Evolutionary conservation across 2,113 vertebrate genomes (phyloP).

Genomic region (Chrysemys picta): DNA sequence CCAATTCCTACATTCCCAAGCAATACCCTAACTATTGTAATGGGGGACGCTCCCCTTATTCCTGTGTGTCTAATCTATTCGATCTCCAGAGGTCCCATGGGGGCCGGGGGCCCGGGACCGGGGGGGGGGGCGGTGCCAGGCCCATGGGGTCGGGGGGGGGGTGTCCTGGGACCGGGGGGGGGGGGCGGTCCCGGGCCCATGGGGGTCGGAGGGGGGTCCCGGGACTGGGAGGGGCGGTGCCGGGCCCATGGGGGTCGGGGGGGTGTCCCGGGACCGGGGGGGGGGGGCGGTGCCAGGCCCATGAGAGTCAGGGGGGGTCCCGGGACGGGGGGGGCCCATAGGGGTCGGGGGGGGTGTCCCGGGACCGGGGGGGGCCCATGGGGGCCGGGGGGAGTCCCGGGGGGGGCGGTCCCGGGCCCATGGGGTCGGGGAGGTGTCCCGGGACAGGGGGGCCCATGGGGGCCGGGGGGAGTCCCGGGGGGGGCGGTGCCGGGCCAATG

Average conservation of each 20-base stretch:
- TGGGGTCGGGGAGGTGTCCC: no score
- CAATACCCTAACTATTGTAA: neutral
- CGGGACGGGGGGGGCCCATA: no score
- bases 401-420: no score
- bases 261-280: neutral
- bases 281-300: neutral
- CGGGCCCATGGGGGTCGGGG: neutral
- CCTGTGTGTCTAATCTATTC: neutral
- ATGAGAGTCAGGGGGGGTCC: neutral
- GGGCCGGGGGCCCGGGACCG: no score
- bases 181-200: accelerated
- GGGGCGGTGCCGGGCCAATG: neutral
- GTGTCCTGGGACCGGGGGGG: neutral
- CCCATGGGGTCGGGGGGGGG: neutral
- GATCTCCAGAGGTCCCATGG: neutral
- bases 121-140: neutral
- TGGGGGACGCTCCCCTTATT: neutral
- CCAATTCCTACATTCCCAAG: neutral
- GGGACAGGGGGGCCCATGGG: neutral
- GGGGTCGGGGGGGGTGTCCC: no score
- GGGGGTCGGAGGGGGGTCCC: no score
- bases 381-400: no score
- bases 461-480: accelerated
- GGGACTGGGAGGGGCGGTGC: neutral
- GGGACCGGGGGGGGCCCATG: no score